Evolutionary conservation across 2,113 vertebrate species (phyloP), one percentile per base, ranked within the genome.

Genomic region (Corythaixoides concolor): DNA sequence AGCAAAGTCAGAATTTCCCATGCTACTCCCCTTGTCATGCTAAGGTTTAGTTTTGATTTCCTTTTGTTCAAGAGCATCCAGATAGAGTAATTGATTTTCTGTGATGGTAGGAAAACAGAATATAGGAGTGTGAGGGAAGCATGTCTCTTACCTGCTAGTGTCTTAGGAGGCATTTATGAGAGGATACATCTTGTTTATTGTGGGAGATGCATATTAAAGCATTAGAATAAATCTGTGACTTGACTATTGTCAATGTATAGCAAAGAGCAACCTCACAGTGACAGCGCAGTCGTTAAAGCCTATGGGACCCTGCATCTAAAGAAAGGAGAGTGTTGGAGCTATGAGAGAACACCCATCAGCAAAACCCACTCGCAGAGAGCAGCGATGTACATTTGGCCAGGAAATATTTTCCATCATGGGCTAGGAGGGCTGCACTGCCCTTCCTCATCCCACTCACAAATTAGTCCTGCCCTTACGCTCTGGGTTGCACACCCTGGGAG

Each of bases 401-500:
- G 66, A 14, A 82, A 15, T 37, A 18, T 76, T 79, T 82, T 37
- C 62, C 21, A 21, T 41, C 9, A 5, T 2, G 17, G 32, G 30
- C 24, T 22, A 22, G n/a, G 55, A 85, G 13, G 41, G 41, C 45
- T 77, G 37, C n/a, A n/a, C 60, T 32, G 47, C 26, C 39, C 18
- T 70, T 77, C 64, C 22, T n/a, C 10, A 67, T 13, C 53, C 21
- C 39, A 45, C 15, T 75, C 56, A 50, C n/a, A 37, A 58, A 58
- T 23, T 17, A 69, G n/a, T 45, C 24, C 39, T 87, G 50, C 33
- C 50, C 28, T 74, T 43, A 17, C 0, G 0, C 16, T 50, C 13
- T 0, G 0, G 8, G 12, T 28, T 4, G 3, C 41, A 32, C 15
- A n/a, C 15, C 4, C 32, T 16, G 15, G 12, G 27, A 64, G 50